Conservation (phyloP, 1,140 invertebrate species). For the Temnothorax longispinosus region DNA sequence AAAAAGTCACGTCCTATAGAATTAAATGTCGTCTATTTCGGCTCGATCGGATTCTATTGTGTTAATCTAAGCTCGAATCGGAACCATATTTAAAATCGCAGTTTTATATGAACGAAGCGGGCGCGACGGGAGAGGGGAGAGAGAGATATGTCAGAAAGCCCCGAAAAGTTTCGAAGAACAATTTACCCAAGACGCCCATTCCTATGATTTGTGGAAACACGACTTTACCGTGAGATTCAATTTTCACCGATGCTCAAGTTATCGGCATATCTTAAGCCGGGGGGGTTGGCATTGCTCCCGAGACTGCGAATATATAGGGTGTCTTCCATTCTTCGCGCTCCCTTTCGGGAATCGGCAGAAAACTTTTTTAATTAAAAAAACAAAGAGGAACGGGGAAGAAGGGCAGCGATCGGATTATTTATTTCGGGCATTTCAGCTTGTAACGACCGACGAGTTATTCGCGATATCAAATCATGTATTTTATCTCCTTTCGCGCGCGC, state of each 20-base stretch:
- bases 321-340: slow-evolving; percentile 22
- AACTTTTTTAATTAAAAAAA: slow-evolving; percentile 49
- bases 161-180: slow-evolving; percentile 52
- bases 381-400: background rate
- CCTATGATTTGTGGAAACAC: slow-evolving; percentile 59
- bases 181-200: slow-evolving; percentile 43
- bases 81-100: slow-evolving; percentile 27
- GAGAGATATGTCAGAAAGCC: slow-evolving; percentile 22
- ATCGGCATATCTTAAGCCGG: slow-evolving; percentile 57
- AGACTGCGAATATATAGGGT: slow-evolving; percentile 41
- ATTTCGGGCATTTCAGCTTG: background rate
- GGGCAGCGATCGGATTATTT: background rate
- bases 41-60: background rate
- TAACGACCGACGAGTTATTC: background rate
- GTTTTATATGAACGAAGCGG: background rate
- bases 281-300: slow-evolving; percentile 40
- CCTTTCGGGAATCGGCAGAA: background rate
- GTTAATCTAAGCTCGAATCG: background rate
- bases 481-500: background rate
- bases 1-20: background rate
- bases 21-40: background rate
- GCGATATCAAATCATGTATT: background rate
- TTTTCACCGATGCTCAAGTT: slow-evolving; percentile 58
- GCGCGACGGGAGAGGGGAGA: background rate
- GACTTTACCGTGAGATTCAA: slow-evolving; percentile 57